Evolutionary conservation across 2,797 vertebrate genomes (phyloP).

Genomic region (Diceros bicornis): DNA sequence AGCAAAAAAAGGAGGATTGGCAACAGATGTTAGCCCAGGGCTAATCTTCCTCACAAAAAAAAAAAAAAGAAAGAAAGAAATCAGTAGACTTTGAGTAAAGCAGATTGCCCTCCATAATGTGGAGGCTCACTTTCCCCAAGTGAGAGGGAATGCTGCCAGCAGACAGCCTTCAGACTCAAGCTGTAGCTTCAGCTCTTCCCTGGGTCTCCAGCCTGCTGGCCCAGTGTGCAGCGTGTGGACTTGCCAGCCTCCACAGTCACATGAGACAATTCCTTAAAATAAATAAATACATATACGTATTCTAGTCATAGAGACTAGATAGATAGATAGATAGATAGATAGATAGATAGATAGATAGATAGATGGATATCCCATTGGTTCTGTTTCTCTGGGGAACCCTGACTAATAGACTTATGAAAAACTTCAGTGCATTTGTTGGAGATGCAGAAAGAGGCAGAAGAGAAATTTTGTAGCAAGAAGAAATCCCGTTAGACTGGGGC

Average conservation of each 20-base stretch:
- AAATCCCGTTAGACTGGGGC: no score
- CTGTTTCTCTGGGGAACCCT: no score
- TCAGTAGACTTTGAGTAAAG: background rate
- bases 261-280: background rate
- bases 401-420: no score
- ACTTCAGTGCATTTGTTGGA: background rate
- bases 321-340: background rate
- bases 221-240: background rate
- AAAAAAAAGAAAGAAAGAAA: background rate
- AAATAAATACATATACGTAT: background rate
- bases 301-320: background rate
- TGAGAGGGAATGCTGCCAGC: background rate
- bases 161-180: background rate
- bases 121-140: background rate
- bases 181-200: no score
- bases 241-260: background rate
- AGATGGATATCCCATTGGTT: no score
- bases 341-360: background rate
- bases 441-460: background rate
- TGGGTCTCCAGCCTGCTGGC: background rate
- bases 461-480: background rate
- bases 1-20: no score
- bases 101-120: background rate
- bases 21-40: no score
- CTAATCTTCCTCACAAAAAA: no score